Base-by-base conservation (phyloP, 2,113 vertebrate species). In the Eulemur macaco region DNA sequence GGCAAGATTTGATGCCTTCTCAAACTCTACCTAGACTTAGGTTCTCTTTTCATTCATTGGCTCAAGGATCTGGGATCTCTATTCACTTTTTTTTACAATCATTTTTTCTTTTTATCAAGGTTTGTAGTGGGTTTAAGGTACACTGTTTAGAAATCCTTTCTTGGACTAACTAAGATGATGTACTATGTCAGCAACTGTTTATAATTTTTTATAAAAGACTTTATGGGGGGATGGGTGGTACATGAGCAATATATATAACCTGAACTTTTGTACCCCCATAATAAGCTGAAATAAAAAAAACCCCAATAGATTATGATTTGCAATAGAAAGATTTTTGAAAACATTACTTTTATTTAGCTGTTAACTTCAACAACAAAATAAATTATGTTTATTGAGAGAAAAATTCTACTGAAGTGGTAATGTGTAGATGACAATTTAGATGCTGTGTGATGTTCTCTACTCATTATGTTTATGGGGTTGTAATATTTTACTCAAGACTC, bases 181-280 rank as follows among this genome's bases (percentile, higher is more conserved):
- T 81, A 76, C 84, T 92, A 77, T 93, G 82, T 64, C 58, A 93
- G 58, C 13, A 37, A 84, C 64, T 88, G 21, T 84, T 91, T 91
- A 86, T 91, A 95, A 95, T 85, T 63, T 42, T 80, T 45, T 6
- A 83, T 52, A 47, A 89, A 77, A 94, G 42, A 42, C 42, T 39
- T 39, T 39, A 39, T 39, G 39, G 39, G 39, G 39, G 39, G 39
- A 39, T 39, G 39, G 39, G 39, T 39, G 39, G 39, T 39, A 39
- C 39, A 39, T 39, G 39, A 3, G 39, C 39, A 39, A 39, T 39
- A 39, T 39, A 39, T 39, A 39, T 39, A 3, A 39, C 39, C 39
- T 39, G 39, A 39, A 39, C 39, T 39, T 39, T 39, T 39, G 39
- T 39, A 39, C 39, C 39, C 39, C 39, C 39, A 39, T 39, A 39